Evolutionary conservation across 2,888 invertebrate genomes (phyloP).

Genomic region (Dusona sp.): DNA sequence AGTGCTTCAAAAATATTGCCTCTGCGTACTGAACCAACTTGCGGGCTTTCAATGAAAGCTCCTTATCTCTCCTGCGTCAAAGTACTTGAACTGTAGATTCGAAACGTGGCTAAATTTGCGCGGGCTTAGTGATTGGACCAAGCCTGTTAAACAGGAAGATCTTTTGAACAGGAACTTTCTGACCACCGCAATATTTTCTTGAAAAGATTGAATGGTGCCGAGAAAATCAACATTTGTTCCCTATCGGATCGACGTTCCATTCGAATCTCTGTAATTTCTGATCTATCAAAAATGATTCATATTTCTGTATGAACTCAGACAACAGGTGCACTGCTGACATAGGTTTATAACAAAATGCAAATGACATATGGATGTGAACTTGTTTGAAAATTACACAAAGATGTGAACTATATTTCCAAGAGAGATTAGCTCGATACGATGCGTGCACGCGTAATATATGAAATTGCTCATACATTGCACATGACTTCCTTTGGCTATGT

Average conservation of each 20-base stretch:
- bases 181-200: not conserved
- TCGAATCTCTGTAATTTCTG: not conserved
- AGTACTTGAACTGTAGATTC: not conserved
- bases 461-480: constrained; percentile 58
- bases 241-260: not conserved
- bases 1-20: constrained; percentile 44
- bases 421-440: constrained; percentile 48
- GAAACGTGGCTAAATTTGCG: not conserved
- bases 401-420: constrained; percentile 17
- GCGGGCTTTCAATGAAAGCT: not conserved
- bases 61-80: not conserved
- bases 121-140: not conserved
- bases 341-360: constrained; percentile 20
- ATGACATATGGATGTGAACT: constrained; percentile 31
- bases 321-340: not conserved
- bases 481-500: constrained; percentile 46
- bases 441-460: constrained; percentile 28
- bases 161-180: not conserved
- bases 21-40: constrained; percentile 10
- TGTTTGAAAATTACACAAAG: no score
- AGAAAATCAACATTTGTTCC: not conserved
- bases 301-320: not conserved
- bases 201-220: no score
- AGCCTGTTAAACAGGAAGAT: not conserved
- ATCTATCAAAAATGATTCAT: not conserved